Evolutionary conservation across 2,797 vertebrate genomes (phyloP), one percentile per base, ranked within the genome.

Genomic region (Xenopus petersii): DNA sequence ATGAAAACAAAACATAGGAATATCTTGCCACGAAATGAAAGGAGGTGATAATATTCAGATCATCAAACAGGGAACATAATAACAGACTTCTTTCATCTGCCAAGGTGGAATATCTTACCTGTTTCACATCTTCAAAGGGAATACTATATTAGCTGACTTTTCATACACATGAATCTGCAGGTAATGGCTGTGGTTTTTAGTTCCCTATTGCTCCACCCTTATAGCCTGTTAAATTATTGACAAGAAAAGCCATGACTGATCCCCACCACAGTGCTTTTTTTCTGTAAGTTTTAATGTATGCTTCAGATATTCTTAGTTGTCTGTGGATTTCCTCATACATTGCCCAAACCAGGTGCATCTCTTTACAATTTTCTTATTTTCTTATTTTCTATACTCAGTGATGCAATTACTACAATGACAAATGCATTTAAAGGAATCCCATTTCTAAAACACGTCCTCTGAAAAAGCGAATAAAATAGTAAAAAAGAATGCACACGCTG

Each of bases 271-370:
- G 33, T 65, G 77, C 71, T 74, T 79, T 74, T 79, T 79, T 79
- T 79, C 67, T 74, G 33, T 70, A 72, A 58, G 49, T 69, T 58
- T 42, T 71, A 58, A 42, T 69, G 58, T 64, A 64, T 69, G 54
- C 65, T 58, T 74, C 54, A 74, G 1, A 61, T 30, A 30, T 30
- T 30, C 4, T 30, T 30, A 74, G 66, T 47, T 64, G 71, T 70
- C 67, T 79, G 66, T 87, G 74, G 79, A 81, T 84, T 77, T 78
- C 80, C 87, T 77, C 87, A 89, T 88, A 87, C 88, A 83, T 86
- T 82, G 85, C 89, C 89, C 46, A 30, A 65, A 73, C 48, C 73
- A 92, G 91, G 89, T 91, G 83, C 88, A 90, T 92, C 89, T 51
- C 11, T 51, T 51, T 51, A 51, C 5, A 9, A 51, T 15, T 42